Evolutionary conservation across 2,113 vertebrate genomes (phyloP), one percentile per base, ranked within the genome.

Genomic region (Helogale parvula): DNA sequence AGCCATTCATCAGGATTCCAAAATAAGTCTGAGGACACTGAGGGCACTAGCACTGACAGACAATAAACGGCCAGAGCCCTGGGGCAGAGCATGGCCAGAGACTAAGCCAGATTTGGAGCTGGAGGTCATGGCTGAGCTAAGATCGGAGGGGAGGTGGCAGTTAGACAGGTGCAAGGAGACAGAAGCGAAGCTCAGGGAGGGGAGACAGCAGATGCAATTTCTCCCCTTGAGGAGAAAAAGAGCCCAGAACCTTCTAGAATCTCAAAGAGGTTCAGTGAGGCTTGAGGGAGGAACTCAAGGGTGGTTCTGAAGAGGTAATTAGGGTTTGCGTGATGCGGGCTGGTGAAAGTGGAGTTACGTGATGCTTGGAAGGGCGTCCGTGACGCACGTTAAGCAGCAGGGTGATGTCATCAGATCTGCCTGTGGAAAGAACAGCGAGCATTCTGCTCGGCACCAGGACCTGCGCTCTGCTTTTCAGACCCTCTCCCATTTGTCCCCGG

Each of bases 241-340:
- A 82, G 50, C 27, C 19, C 69, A 77, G 77, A 80, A 38, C 72
- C 21, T 91, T 80, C 71, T 50, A 92, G 83, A 96, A 72, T 72
- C 12, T 86, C 13, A 80, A 89, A 71, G n/a, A 29, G 16, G 6
- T 31, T 85, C 66, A 31, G 10, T 3, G 19, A 82, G 66, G 33
- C 45, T 50, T 41, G 35, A 83, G 19, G 41, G 10, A 57, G n/a
- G 47, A 80, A 47, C 16, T 50, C 11, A 29, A 79, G 85, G 38
- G 12, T 80, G 19, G 16, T 35, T 33, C 41, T 45, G 35, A 65
- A 74, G 17, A 52, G 41, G 50, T 33, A 65, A 74, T 35, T 38
- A 27, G 66, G 81, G 72, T 7, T 29, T 35, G 19, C 3, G 14
- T 33, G 25, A 57, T 10, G 17, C 25, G 13, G 25, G 50, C 50